Percentiles rank a stretch among this genome's conserved stretches.
Evolutionary conservation across 2,797 vertebrate species (phyloP).

Genomic region (Malacoraja senta): DNA sequence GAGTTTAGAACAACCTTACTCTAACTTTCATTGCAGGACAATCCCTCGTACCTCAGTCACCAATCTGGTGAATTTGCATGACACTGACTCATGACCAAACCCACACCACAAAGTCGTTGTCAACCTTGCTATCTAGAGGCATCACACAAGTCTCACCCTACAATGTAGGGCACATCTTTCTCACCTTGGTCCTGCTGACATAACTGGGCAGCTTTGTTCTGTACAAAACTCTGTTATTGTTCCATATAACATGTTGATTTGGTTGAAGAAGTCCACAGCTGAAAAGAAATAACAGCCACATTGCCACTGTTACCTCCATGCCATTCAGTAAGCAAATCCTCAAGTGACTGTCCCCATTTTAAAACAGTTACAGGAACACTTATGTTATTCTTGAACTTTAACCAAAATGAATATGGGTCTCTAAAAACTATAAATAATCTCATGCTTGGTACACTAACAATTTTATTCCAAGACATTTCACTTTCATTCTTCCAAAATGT

Average conservation of each 20-base stretch:
- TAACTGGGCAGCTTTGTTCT: slow-evolving; percentile 81
- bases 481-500: not conserved
- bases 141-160: not conserved
- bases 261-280: slow-evolving; percentile 97
- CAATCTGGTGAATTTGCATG: too few species aligned
- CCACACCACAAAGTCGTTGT: not conserved
- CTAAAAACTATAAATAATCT: not conserved
- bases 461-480: not conserved
- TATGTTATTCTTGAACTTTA: not conserved
- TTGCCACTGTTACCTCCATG: not conserved
- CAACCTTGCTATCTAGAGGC: not conserved
- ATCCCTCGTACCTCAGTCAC: too few species aligned
- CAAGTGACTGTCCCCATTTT: not conserved
- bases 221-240: slow-evolving; percentile 96
- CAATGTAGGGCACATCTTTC: not conserved
- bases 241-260: slow-evolving; percentile 94
- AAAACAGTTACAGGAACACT: not conserved
- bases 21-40: too few species aligned
- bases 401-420: not conserved
- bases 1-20: too few species aligned
- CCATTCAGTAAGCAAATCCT: not conserved
- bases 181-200: slow-evolving; percentile 91
- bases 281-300: slow-evolving; percentile 11
- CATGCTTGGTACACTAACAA: not conserved
- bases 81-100: too few species aligned